Base-by-base conservation (phyloP, 2,797 vertebrate genomes). In the Hippoglossus hippoglossus region DNA sequence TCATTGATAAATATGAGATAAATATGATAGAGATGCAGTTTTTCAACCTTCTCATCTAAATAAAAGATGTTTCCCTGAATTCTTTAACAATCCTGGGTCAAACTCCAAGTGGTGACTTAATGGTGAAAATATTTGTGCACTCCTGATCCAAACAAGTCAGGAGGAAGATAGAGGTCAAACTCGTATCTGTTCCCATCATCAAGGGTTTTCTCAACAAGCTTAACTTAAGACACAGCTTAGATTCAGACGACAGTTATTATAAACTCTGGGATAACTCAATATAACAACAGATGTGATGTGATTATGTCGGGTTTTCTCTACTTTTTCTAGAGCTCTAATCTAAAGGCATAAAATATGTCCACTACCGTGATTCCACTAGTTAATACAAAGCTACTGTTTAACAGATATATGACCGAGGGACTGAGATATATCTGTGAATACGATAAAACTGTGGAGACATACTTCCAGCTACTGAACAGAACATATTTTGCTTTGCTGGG, bases 401-500 rank as follows among this genome's bases (percentile, higher is more conserved):
- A 46, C 44, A 41, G 39, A 15, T 16, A 46, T 19, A 19, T 0
- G 44, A 46, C 18, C 19, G 15, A 19, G 15, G 16, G 44, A 46
- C 1, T 67, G 28, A 52, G 22, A 50, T 47, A 41, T 21, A 64
- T 70, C 53, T 68, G 10, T 62, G 36, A 21, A 47, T 47, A 16
- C 0, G 1, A 44, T 44, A 1, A 16, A 41, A 24, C 61, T 57
- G 36, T 66, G 41, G 49, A 67, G 46, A 93, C 93, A 61, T 91
- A 94, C 93, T 91, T 93, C 64, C 53, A 39, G 84, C 95, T 98
- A 99, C 67, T 98, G 97, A 87, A 98, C 89, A 87, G 92, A 96
- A 93, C 97, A 99, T 93, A 97, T 89, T 96, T 96, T 97, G 94
- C 97, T 98, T 75, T 83, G 73, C 93, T 96, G 96, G 89, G 74